phyloP scores from a whole-genome alignment of 2,113 vertebrate genomes.

The Misgurnus mizolepis region DNA sequence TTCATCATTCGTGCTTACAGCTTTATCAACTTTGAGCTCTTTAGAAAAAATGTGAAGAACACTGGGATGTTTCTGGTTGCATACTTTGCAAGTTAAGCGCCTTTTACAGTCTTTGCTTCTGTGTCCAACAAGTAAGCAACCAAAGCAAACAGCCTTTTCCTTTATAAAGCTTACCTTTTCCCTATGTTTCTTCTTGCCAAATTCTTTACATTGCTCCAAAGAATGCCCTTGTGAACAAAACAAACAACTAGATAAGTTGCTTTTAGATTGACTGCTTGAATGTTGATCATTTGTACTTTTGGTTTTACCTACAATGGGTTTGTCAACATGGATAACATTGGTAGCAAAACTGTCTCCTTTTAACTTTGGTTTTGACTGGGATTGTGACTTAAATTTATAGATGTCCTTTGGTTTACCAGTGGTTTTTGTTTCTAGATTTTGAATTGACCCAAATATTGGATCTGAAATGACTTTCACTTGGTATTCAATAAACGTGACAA shows the following conservation, averaged over 20 bases:
- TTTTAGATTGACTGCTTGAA: background rate
- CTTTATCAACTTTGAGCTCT: background rate
- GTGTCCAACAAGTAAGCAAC: background rate
- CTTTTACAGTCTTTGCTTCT: background rate
- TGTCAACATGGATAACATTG: background rate
- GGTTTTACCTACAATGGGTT: background rate
- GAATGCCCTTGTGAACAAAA: conserved; percentile 4
- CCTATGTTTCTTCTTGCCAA: conserved; percentile 1
- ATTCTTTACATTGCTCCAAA: background rate
- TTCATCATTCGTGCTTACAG: conserved; percentile 1
- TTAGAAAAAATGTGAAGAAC: background rate
- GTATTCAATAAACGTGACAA: conserved; percentile 32
- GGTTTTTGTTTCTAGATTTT: background rate
- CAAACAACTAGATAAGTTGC: background rate
- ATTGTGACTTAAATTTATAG: background rate
- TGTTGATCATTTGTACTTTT: background rate
- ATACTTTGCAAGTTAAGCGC: background rate
- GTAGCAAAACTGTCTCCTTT: conserved; percentile 26
- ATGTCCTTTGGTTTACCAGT: conserved; percentile 4
- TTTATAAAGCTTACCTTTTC: conserved; percentile 29
- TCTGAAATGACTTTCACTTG: conserved; percentile 34
- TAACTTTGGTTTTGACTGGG: background rate
- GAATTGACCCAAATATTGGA: conserved; percentile 9
- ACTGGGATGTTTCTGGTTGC: conserved; percentile 17
- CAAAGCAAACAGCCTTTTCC: conserved; percentile 34